Evolutionary conservation across 1,140 invertebrate genomes (phyloP).

Genomic region (Atta colombica): DNA sequence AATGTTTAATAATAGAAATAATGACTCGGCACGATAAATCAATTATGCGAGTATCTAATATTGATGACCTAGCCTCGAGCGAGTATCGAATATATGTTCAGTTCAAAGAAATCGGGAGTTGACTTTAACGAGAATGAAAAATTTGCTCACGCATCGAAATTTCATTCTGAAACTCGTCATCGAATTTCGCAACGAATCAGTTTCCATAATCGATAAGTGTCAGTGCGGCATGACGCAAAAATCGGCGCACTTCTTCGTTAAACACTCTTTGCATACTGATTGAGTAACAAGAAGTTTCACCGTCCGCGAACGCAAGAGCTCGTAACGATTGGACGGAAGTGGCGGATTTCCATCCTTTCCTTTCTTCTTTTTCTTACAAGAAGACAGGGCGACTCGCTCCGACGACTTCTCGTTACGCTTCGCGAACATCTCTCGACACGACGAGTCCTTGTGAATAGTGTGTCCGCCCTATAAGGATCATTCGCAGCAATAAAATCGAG

Average conservation of each 20-base stretch:
- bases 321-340: constrained; percentile 72
- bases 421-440: constrained; percentile 61
- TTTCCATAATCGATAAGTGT: constrained; percentile 15
- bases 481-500: constrained; percentile 45
- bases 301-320: constrained; percentile 41
- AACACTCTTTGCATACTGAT: constrained; percentile 55
- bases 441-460: constrained; percentile 58
- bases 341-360: constrained; percentile 55
- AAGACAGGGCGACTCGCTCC: constrained; percentile 65
- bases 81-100: neutral
- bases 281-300: constrained; percentile 52
- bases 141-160: neutral
- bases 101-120: neutral
- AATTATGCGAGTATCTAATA: neutral
- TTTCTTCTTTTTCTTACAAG: constrained; percentile 34
- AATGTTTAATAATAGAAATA: constrained; percentile 25
- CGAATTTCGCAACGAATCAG: constrained; percentile 20
- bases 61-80: neutral
- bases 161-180: neutral
- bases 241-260: constrained; percentile 60
- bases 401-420: constrained; percentile 62
- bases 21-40: constrained; percentile 10
- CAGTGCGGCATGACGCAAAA: constrained; percentile 34
- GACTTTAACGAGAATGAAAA: neutral
- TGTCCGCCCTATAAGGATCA: constrained; percentile 63